Conservation (phyloP, 2,797 vertebrate species). For the Alosa sapidissima region DNA sequence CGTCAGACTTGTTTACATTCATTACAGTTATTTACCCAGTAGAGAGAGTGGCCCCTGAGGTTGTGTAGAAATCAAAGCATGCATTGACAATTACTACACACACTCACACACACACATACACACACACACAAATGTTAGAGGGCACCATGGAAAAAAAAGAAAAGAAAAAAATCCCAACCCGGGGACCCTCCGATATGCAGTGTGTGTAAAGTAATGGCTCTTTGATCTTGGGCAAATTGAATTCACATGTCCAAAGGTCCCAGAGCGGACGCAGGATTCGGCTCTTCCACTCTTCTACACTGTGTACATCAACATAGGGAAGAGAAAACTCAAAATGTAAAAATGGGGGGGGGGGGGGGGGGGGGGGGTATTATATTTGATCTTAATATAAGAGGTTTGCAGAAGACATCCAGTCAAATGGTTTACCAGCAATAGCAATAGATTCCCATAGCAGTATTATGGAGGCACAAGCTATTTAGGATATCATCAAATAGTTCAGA, state of each 20-base stretch:
- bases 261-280: constrained; percentile 43
- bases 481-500: not conserved
- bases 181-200: constrained; percentile 36
- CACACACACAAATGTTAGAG: constrained; percentile 24
- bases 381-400: constrained; percentile 60
- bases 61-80: constrained; percentile 47
- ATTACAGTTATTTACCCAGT: constrained; percentile 60
- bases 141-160: constrained; percentile 8
- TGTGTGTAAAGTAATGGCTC: constrained; percentile 51
- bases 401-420: constrained; percentile 59
- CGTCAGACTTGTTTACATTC: constrained; percentile 55
- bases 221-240: constrained; percentile 62
- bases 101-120: constrained; percentile 5
- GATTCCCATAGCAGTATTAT: constrained; percentile 51
- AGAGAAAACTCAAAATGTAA: constrained; percentile 22
- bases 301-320: constrained; percentile 25
- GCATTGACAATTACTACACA: constrained; percentile 33
- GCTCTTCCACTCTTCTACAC: constrained; percentile 35
- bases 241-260: constrained; percentile 59
- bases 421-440: constrained; percentile 50
- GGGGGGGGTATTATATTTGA: constrained; percentile 41
- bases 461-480: constrained; percentile 26
- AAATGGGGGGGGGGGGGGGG: constrained; percentile 32
- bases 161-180: constrained; percentile 31
- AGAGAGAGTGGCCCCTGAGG: constrained; percentile 42